These are phyloP conservation scores for Amorpha juglandis DNA, from an alignment of 2,888 invertebrate genomes.

Conservation along the genomic window DNA sequence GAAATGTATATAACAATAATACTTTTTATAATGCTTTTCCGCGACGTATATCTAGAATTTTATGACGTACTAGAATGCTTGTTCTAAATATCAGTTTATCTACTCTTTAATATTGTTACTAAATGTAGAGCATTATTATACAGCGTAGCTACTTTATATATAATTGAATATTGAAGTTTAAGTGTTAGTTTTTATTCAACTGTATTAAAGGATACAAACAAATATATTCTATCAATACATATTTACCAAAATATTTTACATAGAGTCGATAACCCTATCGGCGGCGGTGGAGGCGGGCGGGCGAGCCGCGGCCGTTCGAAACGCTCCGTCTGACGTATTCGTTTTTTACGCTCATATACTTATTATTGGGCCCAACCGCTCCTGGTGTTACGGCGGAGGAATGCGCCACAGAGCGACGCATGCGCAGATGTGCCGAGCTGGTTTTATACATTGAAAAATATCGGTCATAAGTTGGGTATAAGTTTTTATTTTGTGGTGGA, in stretches of 20 bases:
- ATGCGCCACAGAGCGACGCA: constrained; percentile 70
- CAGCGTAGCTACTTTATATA: no score
- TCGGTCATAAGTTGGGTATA: not conserved
- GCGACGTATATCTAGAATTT: no score
- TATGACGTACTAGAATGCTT: no score
- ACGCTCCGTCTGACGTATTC: constrained; percentile 72
- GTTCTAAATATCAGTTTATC: no score
- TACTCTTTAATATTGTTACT: no score
- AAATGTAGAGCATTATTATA: no score
- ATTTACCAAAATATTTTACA: constrained; percentile 5
- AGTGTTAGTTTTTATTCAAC: no score
- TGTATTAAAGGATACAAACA: no score
- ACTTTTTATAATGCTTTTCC: no score
- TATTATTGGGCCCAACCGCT: constrained; percentile 81
- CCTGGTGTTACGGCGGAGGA: constrained; percentile 83
- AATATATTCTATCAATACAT: not conserved
- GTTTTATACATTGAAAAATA: constrained; percentile 4
- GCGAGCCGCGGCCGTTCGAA: constrained; percentile 67
- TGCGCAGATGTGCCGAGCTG: constrained; percentile 62
- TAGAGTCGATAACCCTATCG: constrained; percentile 31
- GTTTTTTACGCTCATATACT: constrained; percentile 81
- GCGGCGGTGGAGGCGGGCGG: constrained; percentile 38
- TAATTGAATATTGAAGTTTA: no score
- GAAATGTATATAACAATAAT: no score
- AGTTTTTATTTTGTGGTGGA: not conserved